Conservation (phyloP, 1,140 invertebrate genomes). For the Ditylenchus dipsaci region DNA sequence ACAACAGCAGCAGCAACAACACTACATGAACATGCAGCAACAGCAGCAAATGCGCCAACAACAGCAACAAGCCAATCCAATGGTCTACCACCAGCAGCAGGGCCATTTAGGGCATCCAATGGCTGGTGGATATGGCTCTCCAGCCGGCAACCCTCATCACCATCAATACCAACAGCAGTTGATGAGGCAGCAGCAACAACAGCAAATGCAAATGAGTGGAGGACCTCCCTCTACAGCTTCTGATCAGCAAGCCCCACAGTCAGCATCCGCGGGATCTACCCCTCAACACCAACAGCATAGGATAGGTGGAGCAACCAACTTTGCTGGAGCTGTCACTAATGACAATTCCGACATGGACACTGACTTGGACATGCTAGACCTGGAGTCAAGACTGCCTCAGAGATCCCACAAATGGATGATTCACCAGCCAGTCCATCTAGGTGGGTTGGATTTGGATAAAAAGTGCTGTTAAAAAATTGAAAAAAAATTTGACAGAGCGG, state of each 20-base stretch:
- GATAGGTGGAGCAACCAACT: neutral
- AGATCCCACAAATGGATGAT: conserved; percentile 22
- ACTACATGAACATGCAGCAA: conserved; percentile 22
- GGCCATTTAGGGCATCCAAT: neutral
- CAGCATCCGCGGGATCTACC: neutral
- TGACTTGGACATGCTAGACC: conserved; percentile 5
- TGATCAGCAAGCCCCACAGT: neutral
- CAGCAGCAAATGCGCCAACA: conserved; percentile 20
- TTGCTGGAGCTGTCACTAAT: neutral
- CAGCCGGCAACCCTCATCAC: neutral
- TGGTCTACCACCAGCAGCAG: neutral
- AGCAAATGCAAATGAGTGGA: neutral
- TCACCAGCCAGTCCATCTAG: conserved; percentile 17
- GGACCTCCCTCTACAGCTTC: neutral
- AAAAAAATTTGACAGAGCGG: no score
- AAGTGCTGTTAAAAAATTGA: no score
- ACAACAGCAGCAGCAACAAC: conserved; percentile 13
- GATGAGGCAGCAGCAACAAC: conserved; percentile 6
- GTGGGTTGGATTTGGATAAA: neutral
- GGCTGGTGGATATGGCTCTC: neutral
- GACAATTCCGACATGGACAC: neutral
- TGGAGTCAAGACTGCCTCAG: conserved; percentile 10
- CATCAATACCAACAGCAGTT: conserved; percentile 4
- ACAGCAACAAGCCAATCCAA: neutral
- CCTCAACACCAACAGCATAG: neutral